Percentiles rank a stretch among this genome's conserved stretches.
Evolutionary conservation across 2,113 vertebrate species (phyloP).

Genomic region (Acrocephalus arundinaceus): DNA sequence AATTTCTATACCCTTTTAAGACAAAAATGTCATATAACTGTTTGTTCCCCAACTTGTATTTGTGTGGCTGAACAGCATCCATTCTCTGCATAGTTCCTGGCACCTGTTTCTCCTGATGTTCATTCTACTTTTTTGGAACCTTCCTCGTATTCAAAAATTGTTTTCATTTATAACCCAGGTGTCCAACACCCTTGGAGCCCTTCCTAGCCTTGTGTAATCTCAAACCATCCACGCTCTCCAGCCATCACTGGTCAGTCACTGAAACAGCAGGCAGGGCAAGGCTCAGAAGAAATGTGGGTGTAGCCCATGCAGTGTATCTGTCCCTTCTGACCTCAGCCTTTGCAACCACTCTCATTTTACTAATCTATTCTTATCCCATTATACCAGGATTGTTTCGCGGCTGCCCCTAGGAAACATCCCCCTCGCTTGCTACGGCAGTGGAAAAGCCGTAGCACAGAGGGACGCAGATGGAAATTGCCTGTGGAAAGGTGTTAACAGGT

Average conservation of each 20-base stretch:
- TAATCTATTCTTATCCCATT: rapidly evolving
- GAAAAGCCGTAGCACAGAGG: not conserved
- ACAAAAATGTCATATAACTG: not conserved
- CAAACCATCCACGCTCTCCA: not conserved
- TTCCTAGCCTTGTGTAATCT: not conserved
- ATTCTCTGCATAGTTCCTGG: not conserved
- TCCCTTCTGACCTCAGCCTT: not conserved
- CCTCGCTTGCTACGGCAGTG: rapidly evolving
- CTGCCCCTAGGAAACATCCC: not conserved
- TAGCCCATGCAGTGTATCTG: not conserved
- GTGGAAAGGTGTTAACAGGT: rapidly evolving
- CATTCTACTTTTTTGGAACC: not conserved
- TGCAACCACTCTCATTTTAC: not conserved
- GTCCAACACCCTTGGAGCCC: not conserved
- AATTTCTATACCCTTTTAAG: not conserved
- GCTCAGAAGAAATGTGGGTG: not conserved
- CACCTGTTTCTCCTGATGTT: not conserved
- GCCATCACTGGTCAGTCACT: not conserved
- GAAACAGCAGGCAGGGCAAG: not conserved
- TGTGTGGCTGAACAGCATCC: not conserved
- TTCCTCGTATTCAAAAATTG: not conserved
- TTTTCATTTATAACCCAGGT: not conserved
- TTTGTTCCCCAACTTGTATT: not conserved
- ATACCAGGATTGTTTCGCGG: not conserved
- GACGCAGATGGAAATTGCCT: rapidly evolving